Conservation (phyloP, 1,140 invertebrate genomes). For the Stratiolaelaps scimitus region DNA sequence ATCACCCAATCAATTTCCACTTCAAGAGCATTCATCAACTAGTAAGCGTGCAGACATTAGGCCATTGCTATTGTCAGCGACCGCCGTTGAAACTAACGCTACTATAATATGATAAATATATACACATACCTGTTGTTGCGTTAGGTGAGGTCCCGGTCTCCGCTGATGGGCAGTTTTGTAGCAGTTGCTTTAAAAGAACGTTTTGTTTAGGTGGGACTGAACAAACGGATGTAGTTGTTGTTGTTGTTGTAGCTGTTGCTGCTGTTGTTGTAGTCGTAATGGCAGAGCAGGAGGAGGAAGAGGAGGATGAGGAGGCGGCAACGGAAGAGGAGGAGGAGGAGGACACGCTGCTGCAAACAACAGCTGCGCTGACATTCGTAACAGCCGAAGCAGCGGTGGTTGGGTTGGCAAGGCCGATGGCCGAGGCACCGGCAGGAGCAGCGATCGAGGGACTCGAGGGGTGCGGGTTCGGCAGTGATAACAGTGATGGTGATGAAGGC, state of each 20-base stretch:
- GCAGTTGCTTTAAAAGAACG: conserved; percentile 70
- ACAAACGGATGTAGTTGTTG: conserved; percentile 17
- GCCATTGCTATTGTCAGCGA: too few species aligned
- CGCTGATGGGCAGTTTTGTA: conserved; percentile 57
- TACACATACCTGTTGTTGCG: neutral
- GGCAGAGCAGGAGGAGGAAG: conserved; percentile 33
- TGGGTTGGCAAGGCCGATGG: conserved; percentile 8
- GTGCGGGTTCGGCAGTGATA: conserved; percentile 19
- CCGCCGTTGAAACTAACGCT: too few species aligned
- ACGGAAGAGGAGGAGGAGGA: conserved; percentile 35
- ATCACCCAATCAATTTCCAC: too few species aligned
- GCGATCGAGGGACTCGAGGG: conserved; percentile 25
- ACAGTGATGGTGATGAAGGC: conserved; percentile 1
- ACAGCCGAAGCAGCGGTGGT: conserved; percentile 9
- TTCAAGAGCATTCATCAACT: too few species aligned
- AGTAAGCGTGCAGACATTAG: too few species aligned
- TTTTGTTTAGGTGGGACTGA: conserved; percentile 49
- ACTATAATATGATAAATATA: too few species aligned
- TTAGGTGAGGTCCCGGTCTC: conserved; percentile 33
- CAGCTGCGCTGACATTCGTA: conserved; percentile 26
- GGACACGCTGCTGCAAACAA: conserved; percentile 37
- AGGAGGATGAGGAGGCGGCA: conserved; percentile 32
- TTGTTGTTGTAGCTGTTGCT: conserved; percentile 6
- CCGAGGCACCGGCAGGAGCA: conserved; percentile 15
- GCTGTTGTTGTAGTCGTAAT: conserved; percentile 27